These are phyloP conservation scores for Prunella himalayana DNA, from an alignment of 2,113 vertebrate species.

Conservation along the genomic window DNA sequence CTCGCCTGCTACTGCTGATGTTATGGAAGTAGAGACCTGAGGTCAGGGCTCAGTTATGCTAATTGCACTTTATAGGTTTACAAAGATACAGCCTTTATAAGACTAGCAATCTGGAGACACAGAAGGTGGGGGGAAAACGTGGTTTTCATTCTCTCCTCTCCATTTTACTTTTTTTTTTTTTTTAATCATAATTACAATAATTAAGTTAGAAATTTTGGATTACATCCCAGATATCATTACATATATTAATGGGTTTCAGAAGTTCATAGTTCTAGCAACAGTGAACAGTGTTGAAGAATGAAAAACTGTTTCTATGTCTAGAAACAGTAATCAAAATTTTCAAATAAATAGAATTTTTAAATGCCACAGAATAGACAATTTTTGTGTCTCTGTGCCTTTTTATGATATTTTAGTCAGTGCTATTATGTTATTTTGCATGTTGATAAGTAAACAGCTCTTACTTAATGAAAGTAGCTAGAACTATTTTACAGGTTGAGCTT, in stretches of 20 bases:
- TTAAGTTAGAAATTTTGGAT: not conserved
- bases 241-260: not conserved
- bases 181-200: not conserved
- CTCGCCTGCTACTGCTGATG: not conserved
- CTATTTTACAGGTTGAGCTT: not conserved
- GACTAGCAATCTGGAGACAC: not conserved
- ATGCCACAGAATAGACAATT: not conserved
- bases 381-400: not conserved
- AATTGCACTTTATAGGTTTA: not conserved
- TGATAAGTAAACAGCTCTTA: not conserved
- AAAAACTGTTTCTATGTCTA: not conserved
- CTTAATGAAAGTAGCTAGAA: not conserved
- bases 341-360: not conserved
- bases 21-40: not conserved
- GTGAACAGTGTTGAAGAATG: not conserved
- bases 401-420: not conserved
- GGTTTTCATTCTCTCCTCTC: not conserved
- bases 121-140: not conserved
- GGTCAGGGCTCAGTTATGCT: not conserved
- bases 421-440: not conserved
- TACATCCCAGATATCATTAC: not conserved
- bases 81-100: not conserved
- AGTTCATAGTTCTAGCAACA: not conserved
- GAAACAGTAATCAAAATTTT: not conserved
- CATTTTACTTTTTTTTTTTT: not conserved